These are phyloP conservation scores for Brienomyrus brachyistius DNA, from an alignment of 2,113 vertebrate species.

Conservation along the genomic window DNA sequence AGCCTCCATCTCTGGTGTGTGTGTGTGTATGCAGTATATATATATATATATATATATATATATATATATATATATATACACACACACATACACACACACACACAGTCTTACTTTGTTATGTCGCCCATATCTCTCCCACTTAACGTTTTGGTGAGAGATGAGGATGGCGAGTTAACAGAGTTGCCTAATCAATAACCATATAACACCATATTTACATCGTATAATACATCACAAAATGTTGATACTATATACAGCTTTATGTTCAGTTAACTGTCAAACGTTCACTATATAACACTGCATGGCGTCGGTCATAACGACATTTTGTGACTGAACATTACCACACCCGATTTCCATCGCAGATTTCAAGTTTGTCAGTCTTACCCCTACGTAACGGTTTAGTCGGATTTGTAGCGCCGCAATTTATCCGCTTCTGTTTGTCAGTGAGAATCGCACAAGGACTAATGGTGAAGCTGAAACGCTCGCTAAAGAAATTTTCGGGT, in stretches of 20 bases:
- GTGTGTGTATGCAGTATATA: no score
- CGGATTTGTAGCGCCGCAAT: not conserved
- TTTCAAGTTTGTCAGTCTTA: not conserved
- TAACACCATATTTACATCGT: not conserved
- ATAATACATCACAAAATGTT: not conserved
- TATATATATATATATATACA: no score
- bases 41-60: no score
- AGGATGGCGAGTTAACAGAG: not conserved
- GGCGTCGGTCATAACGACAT: not conserved
- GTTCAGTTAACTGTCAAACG: not conserved
- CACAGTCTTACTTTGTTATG: not conserved
- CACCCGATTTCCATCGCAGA: not conserved
- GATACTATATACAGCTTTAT: not conserved
- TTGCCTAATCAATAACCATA: not conserved
- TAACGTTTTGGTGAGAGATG: not conserved
- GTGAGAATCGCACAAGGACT: not conserved
- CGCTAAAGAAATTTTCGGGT: not conserved
- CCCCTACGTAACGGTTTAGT: not conserved
- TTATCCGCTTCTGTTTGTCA: not conserved
- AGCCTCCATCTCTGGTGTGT: no score
- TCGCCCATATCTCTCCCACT: not conserved
- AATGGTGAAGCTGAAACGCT: not conserved
- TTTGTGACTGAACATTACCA: not conserved
- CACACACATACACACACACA: no score
- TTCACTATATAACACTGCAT: not conserved